Evolutionary conservation across 2,113 vertebrate species (phyloP).

Genomic region (Axis porcinus): DNA sequence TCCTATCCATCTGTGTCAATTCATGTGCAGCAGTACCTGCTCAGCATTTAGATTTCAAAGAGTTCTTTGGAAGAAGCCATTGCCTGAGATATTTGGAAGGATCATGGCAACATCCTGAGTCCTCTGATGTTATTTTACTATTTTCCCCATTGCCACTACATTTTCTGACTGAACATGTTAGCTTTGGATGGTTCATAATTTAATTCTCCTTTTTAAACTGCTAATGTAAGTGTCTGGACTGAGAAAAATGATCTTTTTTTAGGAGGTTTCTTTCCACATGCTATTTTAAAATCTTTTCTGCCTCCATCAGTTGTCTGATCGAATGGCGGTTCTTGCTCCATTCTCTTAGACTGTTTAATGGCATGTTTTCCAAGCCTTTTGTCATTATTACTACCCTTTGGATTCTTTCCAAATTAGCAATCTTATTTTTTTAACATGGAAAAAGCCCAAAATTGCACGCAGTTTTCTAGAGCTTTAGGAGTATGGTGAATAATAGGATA

Average conservation of each 20-base stretch:
- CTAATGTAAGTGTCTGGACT: background rate
- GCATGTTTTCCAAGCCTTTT: conserved; percentile 51
- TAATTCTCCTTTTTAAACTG: conserved; percentile 31
- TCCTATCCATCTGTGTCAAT: background rate
- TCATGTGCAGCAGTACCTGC: background rate
- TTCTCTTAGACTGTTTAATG: conserved; percentile 47
- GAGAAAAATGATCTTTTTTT: conserved; percentile 28
- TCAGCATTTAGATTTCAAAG: background rate
- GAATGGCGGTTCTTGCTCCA: background rate
- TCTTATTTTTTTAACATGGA: background rate
- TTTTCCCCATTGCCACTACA: background rate
- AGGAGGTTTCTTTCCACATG: background rate
- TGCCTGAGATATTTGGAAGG: background rate
- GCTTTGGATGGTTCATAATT: background rate
- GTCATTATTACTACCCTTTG: conserved; percentile 30
- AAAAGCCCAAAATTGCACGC: background rate
- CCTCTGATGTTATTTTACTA: background rate
- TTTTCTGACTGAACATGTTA: background rate
- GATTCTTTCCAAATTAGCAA: conserved; percentile 57
- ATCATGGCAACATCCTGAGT: background rate
- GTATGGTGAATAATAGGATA: conserved; percentile 33
- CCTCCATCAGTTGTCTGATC: background rate
- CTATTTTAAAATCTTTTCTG: conserved; percentile 41
- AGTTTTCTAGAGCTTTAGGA: conserved; percentile 26
- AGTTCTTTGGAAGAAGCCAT: background rate